Base-by-base conservation (phyloP, 2,888 invertebrate species). In the Cloeon dipterum region DNA sequence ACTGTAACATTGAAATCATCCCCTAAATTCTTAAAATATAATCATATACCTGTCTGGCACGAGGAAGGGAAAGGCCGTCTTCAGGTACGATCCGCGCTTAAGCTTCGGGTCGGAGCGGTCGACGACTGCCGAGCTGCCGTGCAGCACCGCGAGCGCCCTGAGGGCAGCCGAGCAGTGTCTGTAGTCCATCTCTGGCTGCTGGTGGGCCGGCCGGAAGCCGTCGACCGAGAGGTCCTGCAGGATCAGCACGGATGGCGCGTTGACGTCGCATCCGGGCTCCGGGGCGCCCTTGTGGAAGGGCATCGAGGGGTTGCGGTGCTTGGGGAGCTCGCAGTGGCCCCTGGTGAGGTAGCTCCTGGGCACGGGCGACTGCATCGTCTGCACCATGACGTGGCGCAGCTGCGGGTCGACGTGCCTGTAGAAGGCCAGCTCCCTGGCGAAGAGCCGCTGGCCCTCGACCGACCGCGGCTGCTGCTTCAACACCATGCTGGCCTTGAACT, bases 31-130 rank as follows among this genome's bases (percentile, higher is more conserved):
- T n/a, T n/a, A n/a, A n/a, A n/a, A n/a, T n/a, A n/a, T n/a, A n/a
- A n/a, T n/a, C n/a, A n/a, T n/a, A n/a, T n/a, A n/a, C n/a, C n/a
- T n/a, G 7, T 29, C 10, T 11, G 29, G 29, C 7, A 29, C n/a
- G 7, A 29, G 16, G 14, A 29, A 29, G 5, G 29, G 29, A n/a
- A 29, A 29, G 5, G 29, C 29, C 16, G 29, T 29, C 16, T 5
- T 29, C 13, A 29, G 16, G 29, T 29, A 29, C 7, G 29, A 29
- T 29, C 29, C 29, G 16, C 29, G n/a, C 29, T 29, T 29, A n/a
- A 29, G 29, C 14, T 29, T 29, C 29, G 29, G 29, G 29, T 29
- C 29, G 7, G 10, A 29, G n/a, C 29, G 29, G n/a, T 29, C 29
- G 7, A 29, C 8, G 10, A 29, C 29, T 5, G 29, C 29, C n/a